Evolutionary conservation across 2,113 vertebrate genomes (phyloP).

Genomic region (Hippopotamus amphibius): DNA sequence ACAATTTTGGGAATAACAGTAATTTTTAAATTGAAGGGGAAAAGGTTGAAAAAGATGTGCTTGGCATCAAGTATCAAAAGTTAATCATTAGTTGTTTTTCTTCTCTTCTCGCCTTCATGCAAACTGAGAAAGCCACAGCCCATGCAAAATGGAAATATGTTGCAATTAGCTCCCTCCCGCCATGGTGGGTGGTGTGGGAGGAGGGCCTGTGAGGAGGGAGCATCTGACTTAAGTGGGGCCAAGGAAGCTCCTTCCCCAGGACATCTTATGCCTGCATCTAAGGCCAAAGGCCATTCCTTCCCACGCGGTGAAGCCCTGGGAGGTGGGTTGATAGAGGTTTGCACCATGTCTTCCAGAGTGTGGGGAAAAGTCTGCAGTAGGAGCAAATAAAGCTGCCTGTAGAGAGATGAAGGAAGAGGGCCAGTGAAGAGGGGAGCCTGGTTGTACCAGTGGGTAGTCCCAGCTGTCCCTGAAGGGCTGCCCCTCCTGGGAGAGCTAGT

Average conservation of each 20-base stretch:
- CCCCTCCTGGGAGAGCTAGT: neutral
- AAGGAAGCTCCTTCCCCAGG: neutral
- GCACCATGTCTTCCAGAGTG: neutral
- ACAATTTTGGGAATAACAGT: constrained; percentile 40
- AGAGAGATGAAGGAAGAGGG: neutral
- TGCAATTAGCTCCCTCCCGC: neutral
- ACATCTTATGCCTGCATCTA: too few relatives aligned
- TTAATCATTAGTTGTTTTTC: neutral
- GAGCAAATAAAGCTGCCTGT: neutral
- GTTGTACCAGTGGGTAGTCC: neutral
- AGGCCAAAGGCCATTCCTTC: neutral
- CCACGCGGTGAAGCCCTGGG: neutral
- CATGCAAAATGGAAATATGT: neutral
- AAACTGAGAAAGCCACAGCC: neutral
- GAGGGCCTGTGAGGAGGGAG: neutral
- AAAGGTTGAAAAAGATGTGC: neutral
- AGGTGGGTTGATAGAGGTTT: neutral
- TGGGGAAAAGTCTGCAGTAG: neutral
- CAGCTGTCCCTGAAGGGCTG: neutral
- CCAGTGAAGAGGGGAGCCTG: neutral
- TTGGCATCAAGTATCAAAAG: neutral
- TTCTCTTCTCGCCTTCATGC: neutral
- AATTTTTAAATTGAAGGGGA: constrained; percentile 15
- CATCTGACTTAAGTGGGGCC: neutral
- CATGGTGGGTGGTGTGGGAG: neutral